Conservation (phyloP, 2,113 vertebrate genomes). For the Myocastor coypus region DNA sequence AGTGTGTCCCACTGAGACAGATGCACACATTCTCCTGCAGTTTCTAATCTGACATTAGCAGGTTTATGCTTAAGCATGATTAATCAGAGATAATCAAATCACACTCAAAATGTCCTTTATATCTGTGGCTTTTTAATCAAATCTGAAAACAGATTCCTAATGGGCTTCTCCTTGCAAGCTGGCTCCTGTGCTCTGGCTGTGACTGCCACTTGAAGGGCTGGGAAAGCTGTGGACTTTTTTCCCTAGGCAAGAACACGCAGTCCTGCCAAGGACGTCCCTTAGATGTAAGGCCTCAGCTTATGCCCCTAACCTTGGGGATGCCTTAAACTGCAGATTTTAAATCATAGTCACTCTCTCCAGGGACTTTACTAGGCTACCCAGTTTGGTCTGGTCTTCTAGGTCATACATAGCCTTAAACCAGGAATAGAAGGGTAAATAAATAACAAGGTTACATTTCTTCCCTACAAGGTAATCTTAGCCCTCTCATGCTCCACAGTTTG, state of each 20-base stretch:
- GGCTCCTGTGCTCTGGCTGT: accelerated
- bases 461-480: background rate
- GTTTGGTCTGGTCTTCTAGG: background rate
- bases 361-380: background rate
- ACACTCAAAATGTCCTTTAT: background rate
- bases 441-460: background rate
- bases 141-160: background rate
- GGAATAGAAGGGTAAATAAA: background rate
- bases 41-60: background rate
- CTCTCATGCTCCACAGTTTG: background rate
- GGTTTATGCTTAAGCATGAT: background rate
- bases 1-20: background rate
- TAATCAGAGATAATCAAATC: background rate
- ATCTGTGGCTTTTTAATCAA: background rate
- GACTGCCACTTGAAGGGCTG: background rate
- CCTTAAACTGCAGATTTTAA: background rate
- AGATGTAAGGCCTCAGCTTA: too few relatives aligned
- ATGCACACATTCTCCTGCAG: background rate
- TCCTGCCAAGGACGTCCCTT: too few relatives aligned
- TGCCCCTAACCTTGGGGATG: background rate
- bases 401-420: background rate
- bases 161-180: background rate
- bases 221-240: background rate
- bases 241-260: background rate
- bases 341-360: background rate